phyloP scores from a whole-genome alignment of 2,113 vertebrate species.

The Gambusia holbrooki region DNA sequence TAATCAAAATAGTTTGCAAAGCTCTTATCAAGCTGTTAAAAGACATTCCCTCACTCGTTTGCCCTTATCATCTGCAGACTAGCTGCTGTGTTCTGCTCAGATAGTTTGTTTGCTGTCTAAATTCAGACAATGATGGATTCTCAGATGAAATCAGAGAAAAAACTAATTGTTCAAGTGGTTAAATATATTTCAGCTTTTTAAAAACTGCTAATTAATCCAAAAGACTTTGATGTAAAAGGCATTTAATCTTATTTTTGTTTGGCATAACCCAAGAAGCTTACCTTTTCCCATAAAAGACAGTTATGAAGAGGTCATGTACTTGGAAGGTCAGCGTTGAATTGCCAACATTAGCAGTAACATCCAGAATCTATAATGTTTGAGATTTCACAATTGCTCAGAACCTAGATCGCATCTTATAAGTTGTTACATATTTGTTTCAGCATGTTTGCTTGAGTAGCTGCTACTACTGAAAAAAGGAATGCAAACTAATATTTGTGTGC shows the following conservation, averaged over 20 bases:
- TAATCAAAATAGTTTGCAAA: conserved; percentile 60
- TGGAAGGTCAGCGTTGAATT: too few relatives aligned
- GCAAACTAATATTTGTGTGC: not conserved
- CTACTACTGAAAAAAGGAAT: not conserved
- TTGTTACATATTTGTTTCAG: not conserved
- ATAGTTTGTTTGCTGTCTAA: conserved; percentile 61
- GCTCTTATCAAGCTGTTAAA: conserved; percentile 72
- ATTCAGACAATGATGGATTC: conserved; percentile 55
- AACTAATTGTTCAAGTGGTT: conserved; percentile 40
- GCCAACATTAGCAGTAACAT: too few relatives aligned
- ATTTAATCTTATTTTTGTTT: not conserved
- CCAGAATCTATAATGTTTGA: too few relatives aligned
- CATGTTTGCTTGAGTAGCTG: not conserved
- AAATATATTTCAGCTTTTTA: conserved; percentile 1
- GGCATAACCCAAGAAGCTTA: not conserved
- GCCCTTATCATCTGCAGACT: conserved; percentile 72
- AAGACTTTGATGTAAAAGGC: not conserved
- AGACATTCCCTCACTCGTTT: conserved; percentile 73
- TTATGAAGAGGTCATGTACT: too few relatives aligned
- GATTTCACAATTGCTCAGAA: not conserved
- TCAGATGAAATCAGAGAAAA: conserved; percentile 69
- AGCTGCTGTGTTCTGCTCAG: conserved; percentile 72
- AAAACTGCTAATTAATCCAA: not conserved
- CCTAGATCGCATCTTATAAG: not conserved
- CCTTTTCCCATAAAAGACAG: not conserved